Base-by-base conservation (phyloP, 2,888 invertebrate genomes). In the Argyresthia albistria region DNA sequence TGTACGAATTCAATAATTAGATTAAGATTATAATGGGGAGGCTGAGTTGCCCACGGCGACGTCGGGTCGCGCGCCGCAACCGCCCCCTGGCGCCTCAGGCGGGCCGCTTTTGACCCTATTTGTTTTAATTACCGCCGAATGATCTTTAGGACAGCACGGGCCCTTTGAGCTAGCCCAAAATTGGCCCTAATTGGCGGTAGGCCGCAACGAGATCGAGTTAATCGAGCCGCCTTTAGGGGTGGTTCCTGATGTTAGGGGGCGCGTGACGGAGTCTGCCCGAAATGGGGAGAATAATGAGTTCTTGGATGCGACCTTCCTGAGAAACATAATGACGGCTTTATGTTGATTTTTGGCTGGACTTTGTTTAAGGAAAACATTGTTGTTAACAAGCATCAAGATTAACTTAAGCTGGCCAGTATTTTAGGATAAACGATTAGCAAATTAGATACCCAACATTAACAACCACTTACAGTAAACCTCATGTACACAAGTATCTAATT, bases 1-100 rank as follows among this genome's bases (percentile, higher is more conserved):
- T 83, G 86, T 87, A 84, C 75, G 82, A 86, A 84, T 87, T 87
- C 80, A 80, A 84, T 87, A 87, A 87, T 86, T 86, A 87, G 87
- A 87, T 87, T 87, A 87, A 81, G 75, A 73, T 80, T 72, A 80
- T 83, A 86, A 87, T 86, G 73, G 77, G 79, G 72, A 72, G 83
- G 87, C 80, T 80, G 65, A 76, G 59, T 58, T 54, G 64, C 70
- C 66, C 59, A 62, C 73, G 84, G 80, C 86, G 84, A 80, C 86
- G 86, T 69, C 75, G 76, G 68, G 83, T 65, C 79, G 78, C 70
- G 69, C 61, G 70, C 65, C 67, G 51, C 59, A 53, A 57, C 74
- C 82, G 80, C 82, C 84, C 83, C 66, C 61, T 83, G 87, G 87
- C 87, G 87, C 87, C 87, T 77, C 69, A 56, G 75, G 86, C 83